A percentile compares a stretch with the other conserved stretches of the same genome.
These are phyloP conservation scores for Oostethus manadensis DNA, from an alignment of 2,113 vertebrate species.

Conservation along the genomic window DNA sequence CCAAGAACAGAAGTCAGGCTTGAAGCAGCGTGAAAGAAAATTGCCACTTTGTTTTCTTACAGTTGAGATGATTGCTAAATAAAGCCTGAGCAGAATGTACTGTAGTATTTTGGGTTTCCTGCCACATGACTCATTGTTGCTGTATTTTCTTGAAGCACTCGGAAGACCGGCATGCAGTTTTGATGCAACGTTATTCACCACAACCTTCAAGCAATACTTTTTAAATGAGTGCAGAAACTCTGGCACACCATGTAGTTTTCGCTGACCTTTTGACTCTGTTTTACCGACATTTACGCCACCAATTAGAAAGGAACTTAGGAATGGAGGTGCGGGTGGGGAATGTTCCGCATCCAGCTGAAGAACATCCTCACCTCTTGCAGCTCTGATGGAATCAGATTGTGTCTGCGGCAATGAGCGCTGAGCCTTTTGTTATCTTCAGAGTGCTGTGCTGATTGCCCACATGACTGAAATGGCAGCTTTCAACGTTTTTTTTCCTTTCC, in stretches of 20 bases:
- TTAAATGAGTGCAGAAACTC: neutral
- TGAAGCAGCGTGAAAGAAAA: neutral
- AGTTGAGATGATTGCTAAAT: neutral
- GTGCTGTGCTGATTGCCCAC: neutral
- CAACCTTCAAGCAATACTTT: neutral
- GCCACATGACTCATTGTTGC: slow-evolving; percentile 34
- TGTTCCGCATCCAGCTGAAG: slow-evolving; percentile 2
- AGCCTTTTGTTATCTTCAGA: slow-evolving; percentile 3
- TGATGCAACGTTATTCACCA: neutral
- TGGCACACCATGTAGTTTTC: slow-evolving; percentile 31
- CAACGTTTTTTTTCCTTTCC: neutral
- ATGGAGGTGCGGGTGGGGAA: slow-evolving; percentile 3
- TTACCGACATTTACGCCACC: slow-evolving; percentile 17
- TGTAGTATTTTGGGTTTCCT: slow-evolving; percentile 21
- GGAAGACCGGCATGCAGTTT: neutral
- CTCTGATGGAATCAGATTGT: slow-evolving; percentile 10
- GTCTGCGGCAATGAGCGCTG: neutral
- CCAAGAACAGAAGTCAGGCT: neutral
- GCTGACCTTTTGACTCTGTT: slow-evolving; percentile 43
- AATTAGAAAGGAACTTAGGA: neutral
- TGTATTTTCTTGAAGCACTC: slow-evolving; percentile 18
- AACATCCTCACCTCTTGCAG: neutral
- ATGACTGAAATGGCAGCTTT: slow-evolving; percentile 8
- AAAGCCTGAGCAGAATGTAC: neutral
- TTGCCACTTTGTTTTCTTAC: slow-evolving; percentile 5